Evolutionary conservation across 2,888 invertebrate species (phyloP).

Genomic region (Conchocele bisecta): DNA sequence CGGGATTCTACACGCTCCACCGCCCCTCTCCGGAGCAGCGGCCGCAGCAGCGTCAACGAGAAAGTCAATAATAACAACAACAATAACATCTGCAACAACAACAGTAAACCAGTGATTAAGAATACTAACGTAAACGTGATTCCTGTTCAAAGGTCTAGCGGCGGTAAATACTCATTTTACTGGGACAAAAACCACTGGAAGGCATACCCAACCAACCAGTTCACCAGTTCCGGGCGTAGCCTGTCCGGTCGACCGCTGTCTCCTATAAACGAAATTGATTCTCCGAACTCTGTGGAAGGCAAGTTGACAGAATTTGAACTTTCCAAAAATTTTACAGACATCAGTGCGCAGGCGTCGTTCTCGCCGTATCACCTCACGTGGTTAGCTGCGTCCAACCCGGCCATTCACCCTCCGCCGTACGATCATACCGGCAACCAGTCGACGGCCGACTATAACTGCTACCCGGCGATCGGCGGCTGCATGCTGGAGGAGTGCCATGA

Average conservation of each 20-base stretch:
- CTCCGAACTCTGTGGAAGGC: constrained; percentile 39
- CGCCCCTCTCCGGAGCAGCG: constrained; percentile 57
- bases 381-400: constrained; percentile 47
- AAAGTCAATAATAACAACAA: constrained; percentile 19
- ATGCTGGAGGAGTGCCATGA: constrained; percentile 28
- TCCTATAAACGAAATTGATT: constrained; percentile 67
- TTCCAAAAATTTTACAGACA: constrained; percentile 54
- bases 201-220: constrained; percentile 35
- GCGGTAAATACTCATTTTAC: constrained; percentile 58
- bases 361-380: constrained; percentile 70
- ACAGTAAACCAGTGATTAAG: constrained; percentile 10
- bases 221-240: constrained; percentile 8
- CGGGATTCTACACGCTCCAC: constrained; percentile 67
- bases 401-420: constrained; percentile 42
- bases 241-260: constrained; percentile 60
- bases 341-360: constrained; percentile 60
- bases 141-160: constrained; percentile 44
- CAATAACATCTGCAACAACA: constrained; percentile 14
- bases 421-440: constrained; percentile 47
- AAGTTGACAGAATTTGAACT: constrained; percentile 51
- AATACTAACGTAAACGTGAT: constrained; percentile 58
- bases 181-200: constrained; percentile 66
- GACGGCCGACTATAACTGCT: constrained; percentile 3
- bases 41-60: constrained; percentile 24
- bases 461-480: constrained; percentile 16